These are phyloP conservation scores for Plumapathes pennacea DNA, from an alignment of 92 coral and sea anemone species.

Conservation along the genomic window DNA sequence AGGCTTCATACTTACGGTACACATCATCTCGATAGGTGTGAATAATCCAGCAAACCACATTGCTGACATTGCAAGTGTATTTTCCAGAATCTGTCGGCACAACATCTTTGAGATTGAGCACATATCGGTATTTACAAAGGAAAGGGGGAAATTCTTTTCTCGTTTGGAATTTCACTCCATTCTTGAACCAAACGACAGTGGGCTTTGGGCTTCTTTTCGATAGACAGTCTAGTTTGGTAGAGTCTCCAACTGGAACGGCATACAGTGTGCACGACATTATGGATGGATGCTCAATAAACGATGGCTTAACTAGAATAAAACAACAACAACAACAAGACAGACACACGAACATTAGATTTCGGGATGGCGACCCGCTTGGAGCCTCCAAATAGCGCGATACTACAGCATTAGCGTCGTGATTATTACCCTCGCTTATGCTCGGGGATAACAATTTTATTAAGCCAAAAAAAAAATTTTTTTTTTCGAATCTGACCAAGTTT, in stretches of 20 bases:
- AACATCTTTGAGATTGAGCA: conserved; percentile 41
- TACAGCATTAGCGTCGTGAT: too few species aligned
- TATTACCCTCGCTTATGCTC: too few species aligned
- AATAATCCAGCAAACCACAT: conserved; percentile 77
- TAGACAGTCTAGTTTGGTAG: conserved; percentile 72
- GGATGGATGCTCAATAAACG: too few species aligned
- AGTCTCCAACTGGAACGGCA: conserved; percentile 85
- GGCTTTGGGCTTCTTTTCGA: conserved; percentile 79
- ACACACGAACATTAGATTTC: too few species aligned
- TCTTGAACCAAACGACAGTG: conserved; percentile 71
- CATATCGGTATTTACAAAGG: conserved; percentile 21
- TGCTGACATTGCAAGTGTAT: conserved; percentile 88
- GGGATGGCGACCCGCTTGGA: too few species aligned
- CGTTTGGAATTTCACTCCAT: conserved; percentile 39
- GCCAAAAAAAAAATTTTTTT: too few species aligned
- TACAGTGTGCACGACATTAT: too few species aligned
- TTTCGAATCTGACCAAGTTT: too few species aligned
- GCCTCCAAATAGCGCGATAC: too few species aligned
- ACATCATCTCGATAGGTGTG: conserved; percentile 71
- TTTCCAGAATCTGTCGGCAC: conserved; percentile 70
- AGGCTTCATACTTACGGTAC: conserved; percentile 78
- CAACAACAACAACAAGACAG: too few species aligned
- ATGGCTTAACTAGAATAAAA: too few species aligned
- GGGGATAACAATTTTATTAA: too few species aligned
- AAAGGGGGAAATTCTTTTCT: conserved; percentile 30